phyloP scores from a whole-genome alignment of 2,113 vertebrate genomes.

The Shinisaurus crocodilurus region DNA sequence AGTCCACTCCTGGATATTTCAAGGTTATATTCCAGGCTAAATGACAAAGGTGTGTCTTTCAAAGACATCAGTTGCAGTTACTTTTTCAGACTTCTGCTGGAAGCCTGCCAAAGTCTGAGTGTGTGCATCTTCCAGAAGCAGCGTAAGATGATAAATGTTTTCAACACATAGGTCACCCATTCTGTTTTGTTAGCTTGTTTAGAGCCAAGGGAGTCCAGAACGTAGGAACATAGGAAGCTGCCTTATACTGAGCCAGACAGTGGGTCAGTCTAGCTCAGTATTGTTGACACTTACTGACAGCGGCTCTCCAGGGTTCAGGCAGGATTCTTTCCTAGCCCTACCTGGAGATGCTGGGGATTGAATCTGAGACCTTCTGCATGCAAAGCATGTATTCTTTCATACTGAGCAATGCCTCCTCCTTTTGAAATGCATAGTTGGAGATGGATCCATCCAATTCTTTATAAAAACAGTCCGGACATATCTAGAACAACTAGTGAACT shows the following conservation, averaged over 20 bases:
- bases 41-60: neutral
- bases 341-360: too few species aligned
- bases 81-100: neutral
- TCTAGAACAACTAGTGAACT: neutral
- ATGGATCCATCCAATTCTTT: neutral
- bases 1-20: neutral
- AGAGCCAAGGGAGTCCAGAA: too few species aligned
- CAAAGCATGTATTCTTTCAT: neutral
- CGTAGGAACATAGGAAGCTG: too few species aligned
- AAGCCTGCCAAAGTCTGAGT: neutral
- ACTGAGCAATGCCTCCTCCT: too few species aligned
- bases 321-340: too few species aligned
- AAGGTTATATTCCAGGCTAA: neutral
- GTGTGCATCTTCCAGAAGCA: neutral
- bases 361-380: neutral
- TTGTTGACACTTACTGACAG: too few species aligned
- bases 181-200: too few species aligned
- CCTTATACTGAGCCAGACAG: too few species aligned
- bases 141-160: neutral
- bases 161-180: neutral
- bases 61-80: neutral
- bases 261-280: too few species aligned
- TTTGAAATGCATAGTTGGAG: neutral
- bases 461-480: neutral
- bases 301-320: too few species aligned